Base-by-base conservation (phyloP, 2,888 invertebrate genomes). In the Chrysolina haemoptera region DNA sequence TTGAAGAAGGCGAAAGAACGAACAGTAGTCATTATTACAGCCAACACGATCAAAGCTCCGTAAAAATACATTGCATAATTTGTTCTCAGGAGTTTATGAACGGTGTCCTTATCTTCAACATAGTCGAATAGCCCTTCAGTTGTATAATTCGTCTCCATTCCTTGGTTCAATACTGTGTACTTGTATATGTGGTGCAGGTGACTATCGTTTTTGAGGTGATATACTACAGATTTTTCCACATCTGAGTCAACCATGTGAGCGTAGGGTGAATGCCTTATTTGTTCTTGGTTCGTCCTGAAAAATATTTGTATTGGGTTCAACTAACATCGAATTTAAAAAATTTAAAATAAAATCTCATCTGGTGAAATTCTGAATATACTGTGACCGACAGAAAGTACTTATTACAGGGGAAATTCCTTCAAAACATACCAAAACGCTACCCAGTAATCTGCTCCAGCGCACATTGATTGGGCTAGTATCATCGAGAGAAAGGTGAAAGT, bases 1-100 rank as follows among this genome's bases (percentile, higher is more conserved):
- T 91, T 91, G 82, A 93, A 93, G 87, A 94, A 95, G 59, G 93
- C 83, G 9, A 94, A 84, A 6, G 95, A 94, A 83, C 95, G 90
- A 71, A 83, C 85, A 14, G 90, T 90, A 3, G 92, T 92, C 20
- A 93, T 86, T 0, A 93, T 3, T 18, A 93, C 90, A 67, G 91
- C 91, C 1, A 88, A 88, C 0, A 90, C 46, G 72, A 93, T 91
- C 64, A 91, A 89, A 16, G 84, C 82, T 0, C 90, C 90, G 88
- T 93, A 93, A 70, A 93, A 87, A 59, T 80, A 82, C 46, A 84
- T 80, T 0, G 80, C 73, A 10, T 80, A 62, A 20, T 83, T 27
- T 2, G 78, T 79, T 79, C 82, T 84, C 11, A 76, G 43, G 1
- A 76, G 12, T 14, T 16, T 53, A 20, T 65, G 20, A 14, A 62